These are phyloP conservation scores for Drosophila atripex DNA, from an alignment of 2,888 invertebrate species.

Conservation along the genomic window DNA sequence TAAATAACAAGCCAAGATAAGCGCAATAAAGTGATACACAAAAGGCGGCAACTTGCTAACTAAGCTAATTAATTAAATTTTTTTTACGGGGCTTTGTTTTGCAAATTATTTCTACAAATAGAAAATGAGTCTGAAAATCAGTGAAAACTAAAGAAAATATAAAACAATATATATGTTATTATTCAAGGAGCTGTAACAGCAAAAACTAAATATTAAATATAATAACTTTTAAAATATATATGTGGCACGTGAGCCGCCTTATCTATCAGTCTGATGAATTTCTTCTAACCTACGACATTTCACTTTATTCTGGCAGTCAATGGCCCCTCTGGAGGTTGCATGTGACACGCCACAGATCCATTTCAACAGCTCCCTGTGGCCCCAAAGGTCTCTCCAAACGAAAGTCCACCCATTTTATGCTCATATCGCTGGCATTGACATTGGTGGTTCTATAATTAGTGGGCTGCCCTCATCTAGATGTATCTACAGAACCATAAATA, in stretches of 20 bases:
- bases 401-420: constrained; percentile 20
- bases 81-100: neutral
- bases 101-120: neutral
- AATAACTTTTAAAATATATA: neutral
- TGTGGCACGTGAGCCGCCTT: constrained; percentile 1
- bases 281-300: constrained; percentile 9
- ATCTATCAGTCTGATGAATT: neutral
- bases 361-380: constrained; percentile 30
- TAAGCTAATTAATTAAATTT: constrained; percentile 35
- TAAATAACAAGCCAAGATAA: constrained; percentile 34
- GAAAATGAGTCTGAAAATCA: neutral
- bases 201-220: neutral
- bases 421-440: constrained; percentile 62
- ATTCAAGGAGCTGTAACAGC: no score
- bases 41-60: constrained; percentile 47
- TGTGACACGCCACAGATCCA: constrained; percentile 53
- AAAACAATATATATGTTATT: neutral
- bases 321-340: constrained; percentile 49
- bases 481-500: constrained; percentile 13
- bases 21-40: constrained; percentile 30
- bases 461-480: constrained; percentile 22
- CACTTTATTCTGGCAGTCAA: constrained; percentile 41
- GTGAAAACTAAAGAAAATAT: neutral
- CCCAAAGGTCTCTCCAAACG: neutral
- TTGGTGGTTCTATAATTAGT: constrained; percentile 61